phyloP scores from a whole-genome alignment of 1,140 invertebrate genomes.

The Orius insidiosus region DNA sequence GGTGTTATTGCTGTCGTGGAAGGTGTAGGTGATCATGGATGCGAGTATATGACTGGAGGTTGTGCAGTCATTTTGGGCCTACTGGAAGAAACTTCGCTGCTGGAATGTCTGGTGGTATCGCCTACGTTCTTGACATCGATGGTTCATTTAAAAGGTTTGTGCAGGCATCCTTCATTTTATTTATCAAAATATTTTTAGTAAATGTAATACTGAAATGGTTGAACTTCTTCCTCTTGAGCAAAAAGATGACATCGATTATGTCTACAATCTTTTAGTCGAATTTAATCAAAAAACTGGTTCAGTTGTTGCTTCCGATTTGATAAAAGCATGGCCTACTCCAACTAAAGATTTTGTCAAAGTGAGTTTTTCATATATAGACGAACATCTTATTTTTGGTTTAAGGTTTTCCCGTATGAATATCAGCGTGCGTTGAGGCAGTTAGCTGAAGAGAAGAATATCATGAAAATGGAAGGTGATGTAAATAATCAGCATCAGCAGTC shows the following conservation, averaged over 20 bases:
- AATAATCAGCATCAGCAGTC: constrained; percentile 22
- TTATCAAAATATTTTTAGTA: constrained; percentile 29
- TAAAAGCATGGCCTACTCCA: constrained; percentile 66
- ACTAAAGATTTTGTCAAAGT: constrained; percentile 77
- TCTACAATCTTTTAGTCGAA: constrained; percentile 65
- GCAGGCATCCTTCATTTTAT: constrained; percentile 11
- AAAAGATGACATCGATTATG: constrained; percentile 60
- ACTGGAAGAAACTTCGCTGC: constrained; percentile 97
- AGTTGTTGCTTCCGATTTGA: constrained; percentile 56
- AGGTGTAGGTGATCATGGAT: constrained; percentile 96
- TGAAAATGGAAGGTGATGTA: constrained; percentile 22
- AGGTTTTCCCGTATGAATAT: constrained; percentile 92
- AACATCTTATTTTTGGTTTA: constrained; percentile 2
- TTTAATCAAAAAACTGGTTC: constrained; percentile 86
- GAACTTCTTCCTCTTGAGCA: constrained; percentile 65
- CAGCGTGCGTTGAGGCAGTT: constrained; percentile 71
- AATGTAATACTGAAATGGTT: constrained; percentile 85
- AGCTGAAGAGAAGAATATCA: constrained; percentile 36
- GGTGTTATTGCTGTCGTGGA: constrained; percentile 81
- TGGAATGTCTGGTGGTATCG: constrained; percentile 94
- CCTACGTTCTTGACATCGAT: constrained; percentile 85
- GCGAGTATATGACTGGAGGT: constrained; percentile 99
- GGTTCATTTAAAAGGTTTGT: constrained; percentile 50
- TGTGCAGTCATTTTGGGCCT: constrained; percentile 75
- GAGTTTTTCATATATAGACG: constrained; percentile 1